These are phyloP conservation scores for Zoanthus sansibaricus DNA, from an alignment of 92 coral and sea anemone genomes.

Conservation along the genomic window DNA sequence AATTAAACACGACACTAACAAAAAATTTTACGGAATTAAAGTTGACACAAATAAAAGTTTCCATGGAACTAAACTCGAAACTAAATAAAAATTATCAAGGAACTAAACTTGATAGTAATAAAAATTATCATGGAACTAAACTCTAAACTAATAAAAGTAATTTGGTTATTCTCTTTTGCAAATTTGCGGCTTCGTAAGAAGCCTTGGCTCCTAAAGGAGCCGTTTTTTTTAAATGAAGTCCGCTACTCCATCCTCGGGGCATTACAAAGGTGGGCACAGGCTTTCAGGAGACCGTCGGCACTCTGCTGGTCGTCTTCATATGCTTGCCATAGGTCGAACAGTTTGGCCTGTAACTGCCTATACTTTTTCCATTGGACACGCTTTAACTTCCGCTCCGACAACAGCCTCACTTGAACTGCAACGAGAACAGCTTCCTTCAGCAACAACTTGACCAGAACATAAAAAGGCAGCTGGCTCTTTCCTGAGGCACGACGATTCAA, in stretches of 20 bases:
- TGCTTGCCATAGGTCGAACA: background rate
- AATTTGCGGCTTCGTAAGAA: background rate
- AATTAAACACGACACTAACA: no score
- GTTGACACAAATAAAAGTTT: no score
- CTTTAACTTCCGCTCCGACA: background rate
- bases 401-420: background rate
- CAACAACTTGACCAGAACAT: background rate
- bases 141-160: background rate
- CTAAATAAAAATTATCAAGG: no score
- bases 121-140: background rate
- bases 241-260: background rate
- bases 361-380: no score
- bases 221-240: background rate
- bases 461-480: no score
- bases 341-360: background rate
- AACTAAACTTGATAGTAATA: no score
- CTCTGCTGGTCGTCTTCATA: background rate
- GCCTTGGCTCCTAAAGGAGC: background rate
- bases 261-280: background rate
- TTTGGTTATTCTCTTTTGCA: no score
- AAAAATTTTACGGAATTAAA: no score
- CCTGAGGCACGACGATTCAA: no score
- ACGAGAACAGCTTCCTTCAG: slow-evolving; percentile 7
- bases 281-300: background rate
- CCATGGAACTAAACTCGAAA: no score